A percentile compares a stretch with the other conserved stretches of the same genome.
These are phyloP conservation scores for Hymenopus coronatus DNA, from an alignment of 2,888 invertebrate species.

Conservation along the genomic window DNA sequence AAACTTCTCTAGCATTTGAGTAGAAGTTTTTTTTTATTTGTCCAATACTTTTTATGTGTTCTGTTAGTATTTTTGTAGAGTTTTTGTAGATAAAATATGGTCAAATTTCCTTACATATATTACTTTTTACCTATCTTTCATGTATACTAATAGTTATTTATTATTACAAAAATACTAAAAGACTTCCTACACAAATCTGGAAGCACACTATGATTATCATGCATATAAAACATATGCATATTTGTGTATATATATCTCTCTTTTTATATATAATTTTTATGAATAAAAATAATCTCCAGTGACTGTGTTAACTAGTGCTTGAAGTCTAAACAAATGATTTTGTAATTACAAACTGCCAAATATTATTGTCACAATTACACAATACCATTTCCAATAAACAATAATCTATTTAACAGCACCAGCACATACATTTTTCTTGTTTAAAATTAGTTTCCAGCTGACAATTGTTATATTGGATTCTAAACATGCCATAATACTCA, in stretches of 20 bases:
- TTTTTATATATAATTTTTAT: not conserved
- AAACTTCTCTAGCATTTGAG: not conserved
- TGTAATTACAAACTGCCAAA: not conserved
- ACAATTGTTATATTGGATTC: not conserved
- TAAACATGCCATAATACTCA: not conserved
- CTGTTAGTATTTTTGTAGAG: not conserved
- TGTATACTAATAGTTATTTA: not conserved
- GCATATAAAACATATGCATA: not conserved
- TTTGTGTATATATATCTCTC: not conserved
- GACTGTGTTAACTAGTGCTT: not conserved
- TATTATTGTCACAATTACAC: conserved; percentile 9
- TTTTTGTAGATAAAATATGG: not conserved
- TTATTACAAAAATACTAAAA: conserved; percentile 8
- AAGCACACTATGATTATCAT: conserved; percentile 4
- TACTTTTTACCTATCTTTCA: not conserved
- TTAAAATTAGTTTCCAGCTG: not conserved
- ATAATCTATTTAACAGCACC: not conserved
- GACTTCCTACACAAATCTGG: conserved; percentile 17
- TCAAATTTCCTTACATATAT: not conserved
- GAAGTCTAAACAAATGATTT: not conserved
- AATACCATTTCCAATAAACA: not conserved
- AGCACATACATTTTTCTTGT: not conserved
- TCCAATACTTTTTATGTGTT: not conserved
- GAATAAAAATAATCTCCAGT: not conserved
- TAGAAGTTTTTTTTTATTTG: not conserved